Percentiles rank a stretch among this genome's conserved stretches.
phyloP scores from a whole-genome alignment of 2,888 invertebrate genomes.

The Euproctis similis region DNA sequence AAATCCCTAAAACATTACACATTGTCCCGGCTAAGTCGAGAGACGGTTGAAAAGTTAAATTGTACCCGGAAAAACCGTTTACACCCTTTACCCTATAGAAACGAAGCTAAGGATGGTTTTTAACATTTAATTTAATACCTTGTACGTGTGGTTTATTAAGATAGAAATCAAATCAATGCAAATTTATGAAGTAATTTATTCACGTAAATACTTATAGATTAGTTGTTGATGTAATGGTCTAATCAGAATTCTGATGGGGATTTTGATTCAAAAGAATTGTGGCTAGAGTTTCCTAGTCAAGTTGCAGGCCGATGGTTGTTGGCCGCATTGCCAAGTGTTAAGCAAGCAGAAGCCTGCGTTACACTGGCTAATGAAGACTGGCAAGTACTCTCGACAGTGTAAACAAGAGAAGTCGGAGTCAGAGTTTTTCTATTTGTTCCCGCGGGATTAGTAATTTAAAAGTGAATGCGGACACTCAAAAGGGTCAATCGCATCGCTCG shows the following conservation, averaged over 20 bases:
- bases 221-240: slow-evolving; percentile 24
- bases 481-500: slow-evolving; percentile 71
- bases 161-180: slow-evolving; percentile 47
- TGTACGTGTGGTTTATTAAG: slow-evolving; percentile 47
- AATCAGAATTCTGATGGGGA: slow-evolving; percentile 35
- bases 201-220: slow-evolving; percentile 16
- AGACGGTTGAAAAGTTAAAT: slow-evolving; percentile 57
- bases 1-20: slow-evolving; percentile 41
- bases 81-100: slow-evolving; percentile 21
- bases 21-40: slow-evolving; percentile 42
- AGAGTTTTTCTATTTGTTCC: slow-evolving; percentile 64
- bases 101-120: too few species aligned
- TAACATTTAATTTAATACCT: too few species aligned
- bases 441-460: slow-evolving; percentile 76
- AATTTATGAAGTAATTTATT: slow-evolving; percentile 32
- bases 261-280: slow-evolving; percentile 32
- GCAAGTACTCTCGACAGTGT: slow-evolving; percentile 68
- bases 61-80: slow-evolving; percentile 65
- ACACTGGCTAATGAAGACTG: slow-evolving; percentile 66
- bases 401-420: slow-evolving; percentile 61
- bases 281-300: slow-evolving; percentile 33
- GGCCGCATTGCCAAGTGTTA: slow-evolving; percentile 41
- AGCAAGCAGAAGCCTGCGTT: slow-evolving; percentile 50
- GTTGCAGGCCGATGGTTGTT: slow-evolving; percentile 8
- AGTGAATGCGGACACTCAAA: slow-evolving; percentile 75